Evolutionary conservation across 2,113 vertebrate genomes (phyloP).

Genomic region (Pollachius pollachius): DNA sequence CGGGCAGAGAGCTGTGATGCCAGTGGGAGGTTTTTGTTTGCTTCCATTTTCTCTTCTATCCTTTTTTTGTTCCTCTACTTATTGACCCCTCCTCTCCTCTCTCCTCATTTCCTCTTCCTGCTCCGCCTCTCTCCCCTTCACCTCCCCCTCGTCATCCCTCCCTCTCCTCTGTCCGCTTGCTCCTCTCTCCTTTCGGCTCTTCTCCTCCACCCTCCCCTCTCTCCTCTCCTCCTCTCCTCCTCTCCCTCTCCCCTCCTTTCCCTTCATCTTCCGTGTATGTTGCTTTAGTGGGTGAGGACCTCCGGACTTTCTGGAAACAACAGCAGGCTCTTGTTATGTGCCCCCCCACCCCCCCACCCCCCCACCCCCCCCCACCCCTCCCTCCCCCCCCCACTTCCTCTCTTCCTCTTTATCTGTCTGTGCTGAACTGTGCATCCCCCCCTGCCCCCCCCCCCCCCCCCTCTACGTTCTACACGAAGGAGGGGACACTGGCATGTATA

Average conservation of each 20-base stretch:
- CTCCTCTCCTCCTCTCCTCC: background rate
- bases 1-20: constrained; percentile 33
- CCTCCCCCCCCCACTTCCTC: too few relatives aligned
- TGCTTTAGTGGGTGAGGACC: background rate
- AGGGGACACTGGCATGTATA: background rate
- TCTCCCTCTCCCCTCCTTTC: background rate
- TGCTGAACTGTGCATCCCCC: constrained; percentile 36
- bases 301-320: too few relatives aligned
- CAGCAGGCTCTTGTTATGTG: background rate
- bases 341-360: constrained; percentile 22
- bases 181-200: background rate
- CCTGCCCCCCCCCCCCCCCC: constrained; percentile 3
- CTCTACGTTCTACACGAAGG: too few relatives aligned
- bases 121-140: constrained; percentile 19
- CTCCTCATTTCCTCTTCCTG: background rate
- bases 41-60: constrained; percentile 2
- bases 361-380: constrained; percentile 22
- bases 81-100: background rate
- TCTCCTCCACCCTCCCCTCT: constrained; percentile 26
- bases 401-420: constrained; percentile 35
- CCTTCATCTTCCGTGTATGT: constrained; percentile 14
- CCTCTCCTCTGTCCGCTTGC: too few relatives aligned
- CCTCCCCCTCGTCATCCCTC: constrained; percentile 16
- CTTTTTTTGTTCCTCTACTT: background rate
- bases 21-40: constrained; percentile 36